These are phyloP conservation scores for Paradoxurus hermaphroditus DNA, from an alignment of 2,113 vertebrate species.

Conservation along the genomic window DNA sequence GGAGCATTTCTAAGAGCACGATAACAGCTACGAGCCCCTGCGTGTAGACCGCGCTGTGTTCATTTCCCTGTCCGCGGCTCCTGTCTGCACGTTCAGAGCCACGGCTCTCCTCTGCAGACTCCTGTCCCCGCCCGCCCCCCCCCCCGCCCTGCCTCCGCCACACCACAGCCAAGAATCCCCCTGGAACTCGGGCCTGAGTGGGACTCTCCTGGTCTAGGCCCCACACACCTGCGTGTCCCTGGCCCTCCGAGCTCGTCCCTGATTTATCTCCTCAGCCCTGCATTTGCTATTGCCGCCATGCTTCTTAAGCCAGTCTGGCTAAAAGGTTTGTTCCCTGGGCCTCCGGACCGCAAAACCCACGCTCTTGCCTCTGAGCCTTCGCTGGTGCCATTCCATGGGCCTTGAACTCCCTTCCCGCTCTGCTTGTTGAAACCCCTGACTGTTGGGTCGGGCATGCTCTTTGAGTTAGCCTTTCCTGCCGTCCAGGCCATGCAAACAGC, in stretches of 20 bases:
- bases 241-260: background rate
- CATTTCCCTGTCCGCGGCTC: background rate
- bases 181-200: background rate
- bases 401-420: background rate
- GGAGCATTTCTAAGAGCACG: background rate
- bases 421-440: background rate
- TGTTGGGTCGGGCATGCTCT: accelerated
- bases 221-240: background rate
- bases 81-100: accelerated
- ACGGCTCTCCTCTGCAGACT: background rate
- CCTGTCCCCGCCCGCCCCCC: too few relatives aligned
- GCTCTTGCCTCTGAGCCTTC: background rate
- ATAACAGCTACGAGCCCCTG: background rate
- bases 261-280: background rate
- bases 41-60: accelerated
- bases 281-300: accelerated
- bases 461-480: background rate
- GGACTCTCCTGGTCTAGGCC: background rate
- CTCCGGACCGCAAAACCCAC: background rate
- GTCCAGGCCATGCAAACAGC: background rate
- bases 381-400: background rate
- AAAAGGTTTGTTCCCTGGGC: background rate
- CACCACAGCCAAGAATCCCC: background rate
- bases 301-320: background rate
- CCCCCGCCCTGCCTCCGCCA: background rate